phyloP scores from a whole-genome alignment of 2,888 invertebrate species.

The Eilema caniola region DNA sequence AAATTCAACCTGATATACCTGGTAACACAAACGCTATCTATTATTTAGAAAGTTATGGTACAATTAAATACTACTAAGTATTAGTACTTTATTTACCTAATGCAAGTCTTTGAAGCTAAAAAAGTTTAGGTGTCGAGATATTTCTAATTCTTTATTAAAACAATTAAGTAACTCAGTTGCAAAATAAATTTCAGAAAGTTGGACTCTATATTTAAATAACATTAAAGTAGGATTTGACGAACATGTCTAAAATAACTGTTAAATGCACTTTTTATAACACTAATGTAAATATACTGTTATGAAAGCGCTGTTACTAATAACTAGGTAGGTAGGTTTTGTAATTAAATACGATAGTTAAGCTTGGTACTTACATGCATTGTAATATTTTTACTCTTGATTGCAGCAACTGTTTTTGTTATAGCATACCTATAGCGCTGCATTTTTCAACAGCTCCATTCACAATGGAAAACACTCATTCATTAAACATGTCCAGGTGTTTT shows the following conservation, averaged over 20 bases:
- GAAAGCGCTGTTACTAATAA: not conserved
- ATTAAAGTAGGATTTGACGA: not conserved
- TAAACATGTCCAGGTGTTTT: constrained; percentile 41
- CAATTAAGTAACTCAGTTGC: not conserved
- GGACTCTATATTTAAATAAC: not conserved
- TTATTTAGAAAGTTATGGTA: not conserved
- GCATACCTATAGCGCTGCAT: not conserved
- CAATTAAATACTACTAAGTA: not conserved
- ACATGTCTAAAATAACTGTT: not conserved
- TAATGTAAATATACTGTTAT: not conserved
- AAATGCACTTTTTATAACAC: not conserved
- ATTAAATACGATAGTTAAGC: not conserved
- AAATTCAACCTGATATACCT: not conserved
- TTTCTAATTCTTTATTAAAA: not conserved
- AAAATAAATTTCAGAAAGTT: not conserved
- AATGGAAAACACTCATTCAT: constrained; percentile 42
- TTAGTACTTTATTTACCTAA: no score
- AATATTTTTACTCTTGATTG: constrained; percentile 8
- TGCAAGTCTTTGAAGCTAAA: not conserved
- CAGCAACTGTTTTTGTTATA: constrained; percentile 8
- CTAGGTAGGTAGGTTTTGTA: not conserved
- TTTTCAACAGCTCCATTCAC: constrained; percentile 36
- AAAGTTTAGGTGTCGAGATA: not conserved
- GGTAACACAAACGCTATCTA: not conserved
- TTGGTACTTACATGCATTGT: not conserved